Percentiles rank a stretch among this genome's conserved stretches.
Conservation (phyloP, 2,888 invertebrate species). For the Pollenia labialis region DNA sequence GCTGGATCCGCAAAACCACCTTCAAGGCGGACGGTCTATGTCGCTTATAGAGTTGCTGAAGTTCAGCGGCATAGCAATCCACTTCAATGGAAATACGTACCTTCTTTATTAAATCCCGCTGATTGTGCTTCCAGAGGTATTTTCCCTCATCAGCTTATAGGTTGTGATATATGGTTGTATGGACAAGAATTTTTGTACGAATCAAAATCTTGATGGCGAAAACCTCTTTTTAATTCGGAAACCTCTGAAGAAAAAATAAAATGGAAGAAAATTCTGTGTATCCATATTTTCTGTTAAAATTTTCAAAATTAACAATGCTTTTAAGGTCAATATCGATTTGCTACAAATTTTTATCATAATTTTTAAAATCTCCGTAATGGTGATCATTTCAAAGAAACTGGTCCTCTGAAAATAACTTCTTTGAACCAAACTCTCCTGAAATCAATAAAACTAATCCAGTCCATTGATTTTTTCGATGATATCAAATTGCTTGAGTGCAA, state of each 20-base stretch:
- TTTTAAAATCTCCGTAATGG: not conserved
- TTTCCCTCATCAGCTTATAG: conserved; percentile 10
- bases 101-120: conserved; percentile 33
- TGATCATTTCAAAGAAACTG: not conserved
- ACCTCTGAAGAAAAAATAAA: conserved; percentile 21
- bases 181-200: conserved; percentile 32
- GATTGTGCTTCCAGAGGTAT: conserved; percentile 47
- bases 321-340: conserved; percentile 27
- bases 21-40: conserved; percentile 14
- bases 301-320: conserved; percentile 19
- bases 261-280: too few relatives aligned
- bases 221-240: not conserved
- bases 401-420: not conserved
- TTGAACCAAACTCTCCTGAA: too few relatives aligned
- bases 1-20: conserved; percentile 56
- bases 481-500: not conserved
- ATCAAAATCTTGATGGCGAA: conserved; percentile 37
- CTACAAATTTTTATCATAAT: conserved; percentile 21
- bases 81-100: conserved; percentile 52
- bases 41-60: conserved; percentile 22
- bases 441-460: conserved; percentile 29
- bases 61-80: conserved; percentile 27
- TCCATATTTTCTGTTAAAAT: too few relatives aligned
- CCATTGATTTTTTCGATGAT: conserved; percentile 44
- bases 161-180: conserved; percentile 34